These are phyloP conservation scores for Ambastaia sidthimunki DNA, from an alignment of 2,797 vertebrate species.

Conservation along the genomic window DNA sequence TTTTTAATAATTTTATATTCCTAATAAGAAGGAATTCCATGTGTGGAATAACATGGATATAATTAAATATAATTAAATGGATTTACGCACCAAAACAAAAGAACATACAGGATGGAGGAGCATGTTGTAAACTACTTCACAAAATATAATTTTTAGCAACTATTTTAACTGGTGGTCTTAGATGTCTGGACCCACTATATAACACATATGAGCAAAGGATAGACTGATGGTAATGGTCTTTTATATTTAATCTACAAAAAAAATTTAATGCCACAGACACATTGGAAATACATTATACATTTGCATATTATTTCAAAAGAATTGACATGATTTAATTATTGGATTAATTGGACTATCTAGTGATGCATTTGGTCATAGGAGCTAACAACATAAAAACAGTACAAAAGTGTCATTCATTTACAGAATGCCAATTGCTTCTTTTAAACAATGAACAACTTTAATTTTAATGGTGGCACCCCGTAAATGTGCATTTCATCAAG, in stretches of 20 bases:
- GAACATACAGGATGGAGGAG: no score
- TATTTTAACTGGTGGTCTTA: no score
- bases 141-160: no score
- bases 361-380: slow-evolving; percentile 1
- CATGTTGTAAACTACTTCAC: no score
- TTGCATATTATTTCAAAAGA: background rate
- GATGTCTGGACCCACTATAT: no score
- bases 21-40: no score
- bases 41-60: no score
- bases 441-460: slow-evolving; percentile 31
- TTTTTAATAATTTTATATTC: no score
- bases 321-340: slow-evolving; percentile 16
- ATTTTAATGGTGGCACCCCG: slow-evolving; percentile 21
- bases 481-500: slow-evolving; percentile 34
- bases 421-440: slow-evolving; percentile 6
- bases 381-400: background rate
- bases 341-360: slow-evolving; percentile 19
- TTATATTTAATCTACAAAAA: background rate
- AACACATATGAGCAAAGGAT: no score
- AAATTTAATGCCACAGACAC: background rate
- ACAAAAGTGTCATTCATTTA: slow-evolving; percentile 18
- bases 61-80: no score
- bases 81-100: no score
- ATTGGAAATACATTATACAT: slow-evolving; percentile 5
- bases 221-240: no score